A percentile compares a stretch with the other conserved stretches of the same genome.
phyloP scores from a whole-genome alignment of 2,113 vertebrate genomes.

The Bubo bubo region DNA sequence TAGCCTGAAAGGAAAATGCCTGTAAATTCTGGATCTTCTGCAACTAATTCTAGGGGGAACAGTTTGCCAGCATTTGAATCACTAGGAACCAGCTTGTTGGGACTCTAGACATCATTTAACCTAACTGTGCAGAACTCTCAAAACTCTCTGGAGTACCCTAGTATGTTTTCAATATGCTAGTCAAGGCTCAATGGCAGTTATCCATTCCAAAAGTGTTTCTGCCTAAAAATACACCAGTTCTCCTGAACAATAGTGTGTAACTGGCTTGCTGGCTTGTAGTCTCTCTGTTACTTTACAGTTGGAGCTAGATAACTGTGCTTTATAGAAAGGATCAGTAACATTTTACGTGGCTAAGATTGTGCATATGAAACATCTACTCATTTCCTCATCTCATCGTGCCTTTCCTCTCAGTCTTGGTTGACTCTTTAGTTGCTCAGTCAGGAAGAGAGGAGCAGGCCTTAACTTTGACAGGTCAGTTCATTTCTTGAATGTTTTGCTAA shows the following conservation, averaged over 20 bases:
- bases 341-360: not conserved
- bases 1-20: not conserved
- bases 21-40: constrained; percentile 32
- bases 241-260: not conserved
- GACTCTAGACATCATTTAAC: constrained; percentile 45
- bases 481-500: not conserved
- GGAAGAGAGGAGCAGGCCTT: not conserved
- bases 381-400: not conserved
- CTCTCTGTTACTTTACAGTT: not conserved
- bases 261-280: not conserved
- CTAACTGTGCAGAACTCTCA: constrained; percentile 19
- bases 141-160: not conserved
- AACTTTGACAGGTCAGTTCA: not conserved
- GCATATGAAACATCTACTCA: not conserved
- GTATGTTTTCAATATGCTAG: constrained; percentile 29
- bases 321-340: not conserved
- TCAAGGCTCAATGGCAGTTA: not conserved
- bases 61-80: constrained; percentile 20
- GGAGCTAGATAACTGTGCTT: not conserved
- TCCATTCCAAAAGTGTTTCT: not conserved
- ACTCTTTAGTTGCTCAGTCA: not conserved
- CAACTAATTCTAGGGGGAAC: constrained; percentile 7
- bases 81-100: constrained; percentile 19
- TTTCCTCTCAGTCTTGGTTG: not conserved
- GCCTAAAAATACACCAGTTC: not conserved